These are phyloP conservation scores for Gymnoscopelus braueri DNA, from an alignment of 2,797 vertebrate species.

Conservation along the genomic window DNA sequence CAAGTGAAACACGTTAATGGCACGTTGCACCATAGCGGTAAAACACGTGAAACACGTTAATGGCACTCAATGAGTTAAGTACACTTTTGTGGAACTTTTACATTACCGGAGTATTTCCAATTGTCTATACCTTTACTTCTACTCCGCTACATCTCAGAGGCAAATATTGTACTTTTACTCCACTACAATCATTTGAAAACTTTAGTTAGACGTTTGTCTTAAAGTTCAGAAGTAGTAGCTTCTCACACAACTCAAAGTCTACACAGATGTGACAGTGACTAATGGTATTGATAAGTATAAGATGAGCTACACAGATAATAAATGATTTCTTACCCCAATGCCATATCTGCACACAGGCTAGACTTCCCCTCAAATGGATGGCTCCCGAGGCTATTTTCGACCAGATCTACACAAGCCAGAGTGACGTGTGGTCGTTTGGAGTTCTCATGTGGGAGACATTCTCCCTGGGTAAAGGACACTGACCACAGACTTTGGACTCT, in stretches of 20 bases:
- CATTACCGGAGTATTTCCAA: no score
- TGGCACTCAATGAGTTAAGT: no score
- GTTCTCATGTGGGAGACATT: slow-evolving; percentile 97
- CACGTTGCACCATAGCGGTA: no score
- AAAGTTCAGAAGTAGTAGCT: background rate
- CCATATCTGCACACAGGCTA: slow-evolving; percentile 78
- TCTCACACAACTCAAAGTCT: background rate
- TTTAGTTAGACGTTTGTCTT: slow-evolving; percentile 28
- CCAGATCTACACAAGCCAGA: slow-evolving; percentile 95
- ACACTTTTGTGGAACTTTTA: no score
- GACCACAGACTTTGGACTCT: background rate
- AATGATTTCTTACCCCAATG: slow-evolving; percentile 29
- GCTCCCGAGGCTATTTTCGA: slow-evolving; percentile 96
- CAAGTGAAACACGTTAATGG: no score
- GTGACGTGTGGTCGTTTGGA: slow-evolving; percentile 95
- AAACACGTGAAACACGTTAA: no score
- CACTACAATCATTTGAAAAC: no score
- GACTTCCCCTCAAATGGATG: slow-evolving; percentile 97
- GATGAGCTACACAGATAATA: slow-evolving; percentile 3
- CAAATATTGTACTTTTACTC: no score
- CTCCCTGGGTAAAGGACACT: slow-evolving; percentile 84
- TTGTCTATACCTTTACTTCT: no score
- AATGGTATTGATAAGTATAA: slow-evolving; percentile 9
- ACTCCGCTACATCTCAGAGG: no score
- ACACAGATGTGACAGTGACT: slow-evolving; percentile 17